These are phyloP conservation scores for Lichenostomus cassidix DNA, from an alignment of 2,113 vertebrate species.

Conservation along the genomic window DNA sequence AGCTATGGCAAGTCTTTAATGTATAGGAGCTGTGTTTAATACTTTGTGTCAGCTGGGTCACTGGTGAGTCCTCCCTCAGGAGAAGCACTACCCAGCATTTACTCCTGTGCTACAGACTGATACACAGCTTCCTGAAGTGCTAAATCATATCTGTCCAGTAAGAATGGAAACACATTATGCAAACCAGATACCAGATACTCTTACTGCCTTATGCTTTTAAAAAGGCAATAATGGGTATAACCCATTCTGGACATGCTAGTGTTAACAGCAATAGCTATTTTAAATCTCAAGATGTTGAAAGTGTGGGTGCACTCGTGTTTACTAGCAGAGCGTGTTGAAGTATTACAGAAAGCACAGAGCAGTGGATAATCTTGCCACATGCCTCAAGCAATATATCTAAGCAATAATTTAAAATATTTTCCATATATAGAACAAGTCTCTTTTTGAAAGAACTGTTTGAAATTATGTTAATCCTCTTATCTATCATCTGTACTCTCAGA, in stretches of 20 bases:
- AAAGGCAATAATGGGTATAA: background rate
- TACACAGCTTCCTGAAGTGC: background rate
- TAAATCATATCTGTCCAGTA: background rate
- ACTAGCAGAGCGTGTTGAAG: background rate
- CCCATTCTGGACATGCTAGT: background rate
- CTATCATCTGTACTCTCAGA: constrained; percentile 4
- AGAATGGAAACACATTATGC: background rate
- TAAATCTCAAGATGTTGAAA: background rate
- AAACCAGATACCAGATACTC: background rate
- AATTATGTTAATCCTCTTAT: constrained; percentile 36
- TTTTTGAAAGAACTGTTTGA: constrained; percentile 2
- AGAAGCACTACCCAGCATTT: accelerated
- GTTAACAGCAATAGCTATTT: background rate
- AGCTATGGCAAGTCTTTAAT: background rate
- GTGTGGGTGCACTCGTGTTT: background rate
- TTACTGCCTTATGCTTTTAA: background rate
- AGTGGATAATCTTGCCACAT: background rate
- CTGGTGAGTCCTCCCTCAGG: background rate
- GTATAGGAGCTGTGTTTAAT: background rate
- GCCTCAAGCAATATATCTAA: background rate
- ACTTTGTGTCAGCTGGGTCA: background rate
- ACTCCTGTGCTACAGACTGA: background rate
- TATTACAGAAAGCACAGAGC: background rate
- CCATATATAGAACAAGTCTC: background rate
- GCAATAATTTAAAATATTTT: constrained; percentile 5